Evolutionary conservation across 2,797 vertebrate species (phyloP), one percentile per base, ranked within the genome.

Genomic region (Botia kubotai): DNA sequence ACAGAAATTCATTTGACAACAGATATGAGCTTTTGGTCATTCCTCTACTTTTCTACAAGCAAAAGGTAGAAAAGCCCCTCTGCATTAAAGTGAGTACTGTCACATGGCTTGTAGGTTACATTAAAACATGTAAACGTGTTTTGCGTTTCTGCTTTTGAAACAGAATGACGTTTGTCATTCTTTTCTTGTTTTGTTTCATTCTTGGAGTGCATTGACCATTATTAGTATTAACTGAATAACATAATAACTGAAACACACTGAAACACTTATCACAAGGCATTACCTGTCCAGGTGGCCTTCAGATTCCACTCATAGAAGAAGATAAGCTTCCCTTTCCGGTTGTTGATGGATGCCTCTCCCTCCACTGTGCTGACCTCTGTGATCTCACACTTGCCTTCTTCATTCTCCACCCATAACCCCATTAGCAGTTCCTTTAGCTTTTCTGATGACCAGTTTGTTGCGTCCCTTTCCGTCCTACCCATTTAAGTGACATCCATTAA

Each of bases 281-380:
- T 72, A 98, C 97, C 96, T 72, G 93, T 94, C 97, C 97, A 98
- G 0, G 92, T 88, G 60, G 97, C 91, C 71, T 92, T 95, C 82
- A 98, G 87, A 67, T 90, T 93, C 96, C 97, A 98, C 86, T 98
- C 97, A 0, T 97, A 98, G 87, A 98, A 98, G 87, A 95, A 98
- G 84, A 97, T 96, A 26, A 98, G 95, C 79, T 98, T 98, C 67
- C 97, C 96, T 90, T 97, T 97, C 72, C 97, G 96, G 82, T 98
- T 98, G 90, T 97, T 98, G 88, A 98, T 96, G 57, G 96, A 97
- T 0, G 97, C 96, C 77, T 98, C 97, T 72, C 97, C 97, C 3
- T 98, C 96, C 80, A 96, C 85, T 69, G 94, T 95, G 85, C 87
- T 93, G 79, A 98, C 90, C 82, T 98, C 96, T 0, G 96, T 97